Evolutionary conservation across 2,113 vertebrate species (phyloP).

Genomic region (Potamarius usumacintae): DNA sequence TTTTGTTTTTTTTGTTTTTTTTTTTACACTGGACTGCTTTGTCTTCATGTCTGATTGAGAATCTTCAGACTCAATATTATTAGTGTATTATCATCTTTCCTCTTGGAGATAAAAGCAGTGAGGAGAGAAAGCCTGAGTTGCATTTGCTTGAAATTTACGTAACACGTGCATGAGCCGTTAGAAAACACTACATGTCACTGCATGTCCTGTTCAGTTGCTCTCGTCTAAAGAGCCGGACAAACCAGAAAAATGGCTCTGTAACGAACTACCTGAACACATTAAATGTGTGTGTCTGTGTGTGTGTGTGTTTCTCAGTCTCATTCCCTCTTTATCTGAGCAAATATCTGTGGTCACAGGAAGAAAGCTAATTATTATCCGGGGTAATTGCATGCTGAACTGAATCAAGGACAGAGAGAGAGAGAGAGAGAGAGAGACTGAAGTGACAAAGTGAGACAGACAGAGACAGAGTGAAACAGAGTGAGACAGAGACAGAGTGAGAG

Average conservation of each 20-base stretch:
- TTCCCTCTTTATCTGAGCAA: slow-evolving; percentile 18
- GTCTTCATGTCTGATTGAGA: neutral
- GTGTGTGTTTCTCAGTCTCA: neutral
- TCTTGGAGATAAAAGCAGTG: neutral
- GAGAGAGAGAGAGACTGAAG: neutral
- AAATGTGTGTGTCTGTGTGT: neutral
- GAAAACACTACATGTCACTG: slow-evolving; percentile 4
- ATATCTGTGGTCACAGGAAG: slow-evolving; percentile 32
- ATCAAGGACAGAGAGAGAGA: slow-evolving; percentile 13
- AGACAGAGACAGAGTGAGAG: neutral
- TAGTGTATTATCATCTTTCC: neutral
- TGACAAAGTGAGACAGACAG: neutral
- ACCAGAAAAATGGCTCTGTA: slow-evolving; percentile 31
- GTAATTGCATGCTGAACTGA: slow-evolving; percentile 6
- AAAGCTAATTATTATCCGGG: slow-evolving; percentile 42
- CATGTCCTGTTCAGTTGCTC: slow-evolving; percentile 26
- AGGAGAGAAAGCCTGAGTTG: neutral
- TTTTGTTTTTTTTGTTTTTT: neutral
- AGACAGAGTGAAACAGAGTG: neutral
- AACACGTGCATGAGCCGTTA: slow-evolving; percentile 5
- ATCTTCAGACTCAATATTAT: neutral
- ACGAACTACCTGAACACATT: slow-evolving; percentile 32
- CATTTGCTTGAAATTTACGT: neutral
- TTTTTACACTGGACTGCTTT: neutral
- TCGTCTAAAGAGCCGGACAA: slow-evolving; percentile 7